Evolutionary conservation across 2,797 vertebrate genomes (phyloP), one percentile per base, ranked within the genome.

Genomic region (Hyperoplus lanceolatus): DNA sequence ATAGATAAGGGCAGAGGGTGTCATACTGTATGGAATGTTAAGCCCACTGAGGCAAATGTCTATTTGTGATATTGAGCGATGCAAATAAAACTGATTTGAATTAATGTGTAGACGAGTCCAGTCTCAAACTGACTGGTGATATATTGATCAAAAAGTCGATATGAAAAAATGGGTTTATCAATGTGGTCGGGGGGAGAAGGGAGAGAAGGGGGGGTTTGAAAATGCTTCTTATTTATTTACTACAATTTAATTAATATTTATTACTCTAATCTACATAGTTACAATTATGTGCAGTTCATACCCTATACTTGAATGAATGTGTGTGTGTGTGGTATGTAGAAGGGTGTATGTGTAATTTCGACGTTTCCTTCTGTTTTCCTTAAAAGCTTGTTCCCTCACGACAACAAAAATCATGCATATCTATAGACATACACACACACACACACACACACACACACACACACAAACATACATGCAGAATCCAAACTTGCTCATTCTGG

Each of bases 271-370:
- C 59, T 56, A 73, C 60, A 80, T 77, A 88, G 87, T 85, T 78
- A 83, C 84, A 73, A 83, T 48, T 57, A 84, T 61, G 82, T 90
- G 86, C 84, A 83, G 86, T 89, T 87, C 66, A 76, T 89, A 81
- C 56, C 67, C 73, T 89, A 86, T 89, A 93, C 93, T 92, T 94
- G 93, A 93, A 92, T 78, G 82, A 89, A 81, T 85, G 75, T 73
- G 79, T 75, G 62, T 21, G 46, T 58, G 29, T 14, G 50, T 73
- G 54, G 67, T 84, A 14, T 77, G 86, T 84, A 58, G 62, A 18
- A 49, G 75, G 18, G 63, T 62, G 65, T 21, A 51, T 75, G 79
- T 76, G 63, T 43, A 71, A 73, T 75, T 76, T 81, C 1, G 13
- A 58, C 4, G 42, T 76, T 21, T 59, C 1, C 2, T 77, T 43